Conservation (phyloP, 2,113 vertebrate genomes). For the Aspiorhynchus laticeps region DNA sequence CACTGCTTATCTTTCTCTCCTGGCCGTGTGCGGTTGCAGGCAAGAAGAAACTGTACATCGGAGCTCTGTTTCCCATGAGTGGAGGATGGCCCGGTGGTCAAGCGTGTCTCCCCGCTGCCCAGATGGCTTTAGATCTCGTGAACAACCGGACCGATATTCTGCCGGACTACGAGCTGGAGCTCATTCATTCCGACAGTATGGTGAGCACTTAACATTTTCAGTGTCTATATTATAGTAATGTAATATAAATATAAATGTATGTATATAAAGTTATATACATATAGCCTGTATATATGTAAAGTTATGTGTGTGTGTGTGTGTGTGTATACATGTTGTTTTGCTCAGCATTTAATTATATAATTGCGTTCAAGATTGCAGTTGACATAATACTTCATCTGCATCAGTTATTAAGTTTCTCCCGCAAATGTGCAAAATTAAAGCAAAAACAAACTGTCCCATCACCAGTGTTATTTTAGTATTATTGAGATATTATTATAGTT, state of each 20-base stretch:
- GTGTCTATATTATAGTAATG: background rate
- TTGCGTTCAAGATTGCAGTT: background rate
- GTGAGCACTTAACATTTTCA: constrained; percentile 68
- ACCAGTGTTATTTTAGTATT: background rate
- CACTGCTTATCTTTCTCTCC: constrained; percentile 68
- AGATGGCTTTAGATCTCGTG: constrained; percentile 92
- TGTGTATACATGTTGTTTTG: background rate
- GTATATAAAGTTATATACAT: too few relatives aligned
- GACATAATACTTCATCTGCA: background rate
- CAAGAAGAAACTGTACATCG: constrained; percentile 92
- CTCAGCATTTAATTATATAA: background rate
- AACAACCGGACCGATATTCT: constrained; percentile 92
- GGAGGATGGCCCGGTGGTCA: constrained; percentile 92
- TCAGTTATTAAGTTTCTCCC: background rate
- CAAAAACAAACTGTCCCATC: background rate
- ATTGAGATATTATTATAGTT: background rate
- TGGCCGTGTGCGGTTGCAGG: constrained; percentile 78
- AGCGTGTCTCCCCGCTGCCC: constrained; percentile 88
- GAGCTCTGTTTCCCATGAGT: constrained; percentile 93
- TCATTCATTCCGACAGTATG: constrained; percentile 93
- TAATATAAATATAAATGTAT: too few relatives aligned
- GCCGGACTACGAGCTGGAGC: constrained; percentile 90
- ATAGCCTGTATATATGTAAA: background rate
- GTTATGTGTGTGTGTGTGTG: too few relatives aligned
- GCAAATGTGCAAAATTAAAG: background rate